Evolutionary conservation across 35 echinoderm and acorn worm genomes (phyloP), one percentile per base, ranked within the genome.

Genomic region (Apostichopus japonicus): DNA sequence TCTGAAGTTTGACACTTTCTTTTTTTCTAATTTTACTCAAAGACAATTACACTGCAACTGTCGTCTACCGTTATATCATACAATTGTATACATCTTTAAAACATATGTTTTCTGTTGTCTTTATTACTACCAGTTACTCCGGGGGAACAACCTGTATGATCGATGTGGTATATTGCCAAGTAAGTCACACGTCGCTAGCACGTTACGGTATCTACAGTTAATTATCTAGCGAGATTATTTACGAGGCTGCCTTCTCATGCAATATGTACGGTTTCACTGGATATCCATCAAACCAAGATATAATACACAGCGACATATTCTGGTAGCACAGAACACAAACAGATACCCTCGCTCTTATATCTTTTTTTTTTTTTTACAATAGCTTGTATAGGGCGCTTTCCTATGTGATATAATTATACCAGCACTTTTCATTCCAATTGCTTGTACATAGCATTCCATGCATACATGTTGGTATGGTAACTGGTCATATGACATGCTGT

Each of bases 121-220:
- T 84, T 84, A 84, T 58, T 44, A 84, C 53, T 84, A 10, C 15
- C 24, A 22, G 23, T 84, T 59, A n/a, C 54, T 84, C 55, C 21
- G 81, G 81, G 53, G 81, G 81, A 84, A 84, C 54, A 84, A 58
- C 81, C 81, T 84, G 54, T 58, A 23, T 57, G 81, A 84, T 84
- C 10, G 81, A 84, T 84, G 19, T 54, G 6, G 53, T 57, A 84
- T 57, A 84, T 24, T 57, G 55, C 81, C 17, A 6, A 58, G 22
- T 84, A 21, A 84, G 81, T 84, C 81, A 84, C 81, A 84, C 81
- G 5, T 84, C 54, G 23, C 11, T 55, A 23, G 14, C 22, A 84
- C 81, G 81, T 84, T 58, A 84, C 81, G 81, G 81, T 84, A 23
- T 19, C 14, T 84, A 57, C 81, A 58, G 81, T 57, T 84, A 84